Conservation (phyloP, 2,113 vertebrate species). For the Silurus glanis region DNA sequence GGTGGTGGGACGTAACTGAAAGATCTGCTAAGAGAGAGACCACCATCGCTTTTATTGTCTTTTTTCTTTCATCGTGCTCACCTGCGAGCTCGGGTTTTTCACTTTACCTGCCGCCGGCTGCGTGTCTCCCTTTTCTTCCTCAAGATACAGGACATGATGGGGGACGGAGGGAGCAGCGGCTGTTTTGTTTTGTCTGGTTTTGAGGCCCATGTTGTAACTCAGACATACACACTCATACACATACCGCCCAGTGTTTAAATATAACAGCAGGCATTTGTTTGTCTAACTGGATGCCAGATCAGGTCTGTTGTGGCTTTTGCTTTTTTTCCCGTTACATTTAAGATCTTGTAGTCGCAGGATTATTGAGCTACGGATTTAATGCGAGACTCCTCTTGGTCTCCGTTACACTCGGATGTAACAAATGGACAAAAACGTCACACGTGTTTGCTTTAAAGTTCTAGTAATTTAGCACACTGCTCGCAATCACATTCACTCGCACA, state of each 20-base stretch:
- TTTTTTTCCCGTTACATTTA: too few relatives aligned
- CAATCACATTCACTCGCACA: too few relatives aligned
- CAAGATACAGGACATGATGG: neutral
- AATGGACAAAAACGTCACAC: too few relatives aligned
- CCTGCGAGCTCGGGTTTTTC: constrained; percentile 43
- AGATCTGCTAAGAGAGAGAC: constrained; percentile 70
- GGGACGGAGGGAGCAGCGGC: neutral
- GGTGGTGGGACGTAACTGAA: constrained; percentile 61
- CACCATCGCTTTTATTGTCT: constrained; percentile 70
- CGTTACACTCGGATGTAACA: too few relatives aligned
- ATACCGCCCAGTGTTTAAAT: constrained; percentile 24
- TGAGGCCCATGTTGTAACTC: constrained; percentile 28
- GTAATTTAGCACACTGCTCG: too few relatives aligned
- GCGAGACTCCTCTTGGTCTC: too few relatives aligned
- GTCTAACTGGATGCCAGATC: constrained; percentile 32
- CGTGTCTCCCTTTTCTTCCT: neutral
- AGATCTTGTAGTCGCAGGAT: too few relatives aligned
- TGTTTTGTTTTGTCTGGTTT: constrained; percentile 70
- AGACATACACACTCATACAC: neutral
- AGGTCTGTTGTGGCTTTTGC: constrained; percentile 27
- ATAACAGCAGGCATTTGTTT: constrained; percentile 43
- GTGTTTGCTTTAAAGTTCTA: too few relatives aligned
- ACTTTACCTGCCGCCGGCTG: neutral
- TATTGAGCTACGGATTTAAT: too few relatives aligned
- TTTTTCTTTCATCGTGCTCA: constrained; percentile 54